Evolutionary conservation across 2,113 vertebrate genomes (phyloP).

Genomic region (Dascyllus trimaculatus): DNA sequence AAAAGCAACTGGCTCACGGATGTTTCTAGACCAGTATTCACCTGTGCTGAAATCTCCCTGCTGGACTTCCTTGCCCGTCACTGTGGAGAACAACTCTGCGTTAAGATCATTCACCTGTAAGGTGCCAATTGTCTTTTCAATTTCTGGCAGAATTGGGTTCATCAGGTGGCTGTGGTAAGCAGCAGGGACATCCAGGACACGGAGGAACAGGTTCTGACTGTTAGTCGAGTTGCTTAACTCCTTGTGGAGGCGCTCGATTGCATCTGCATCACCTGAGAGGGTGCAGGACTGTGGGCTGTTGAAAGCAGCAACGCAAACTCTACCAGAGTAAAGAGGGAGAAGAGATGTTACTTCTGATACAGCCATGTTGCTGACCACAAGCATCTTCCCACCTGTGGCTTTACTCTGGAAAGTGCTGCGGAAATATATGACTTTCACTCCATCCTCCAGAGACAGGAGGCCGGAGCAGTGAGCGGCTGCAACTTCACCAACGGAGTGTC

Average conservation of each 20-base stretch:
- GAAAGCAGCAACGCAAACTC: conserved; percentile 86
- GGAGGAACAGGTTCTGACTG: conserved; percentile 86
- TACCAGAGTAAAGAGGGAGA: conserved; percentile 80
- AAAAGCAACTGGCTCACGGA: conserved; percentile 87
- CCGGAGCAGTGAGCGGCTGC: conserved; percentile 91
- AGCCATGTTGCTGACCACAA: conserved; percentile 88
- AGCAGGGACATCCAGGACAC: conserved; percentile 83
- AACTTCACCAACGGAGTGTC: conserved; percentile 90
- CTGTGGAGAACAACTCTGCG: conserved; percentile 87
- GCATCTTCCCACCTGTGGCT: conserved; percentile 87
- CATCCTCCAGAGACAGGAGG: conserved; percentile 88
- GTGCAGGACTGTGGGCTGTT: conserved; percentile 91
- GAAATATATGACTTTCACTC: conserved; percentile 87
- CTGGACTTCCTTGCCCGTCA: conserved; percentile 82
- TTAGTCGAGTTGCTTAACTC: conserved; percentile 78
- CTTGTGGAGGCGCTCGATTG: conserved; percentile 77
- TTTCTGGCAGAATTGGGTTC: conserved; percentile 84
- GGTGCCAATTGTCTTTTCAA: conserved; percentile 76
- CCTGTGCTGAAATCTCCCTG: conserved; percentile 84
- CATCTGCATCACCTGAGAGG: conserved; percentile 85
- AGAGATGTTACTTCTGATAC: conserved; percentile 80
- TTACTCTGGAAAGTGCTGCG: conserved; percentile 88
- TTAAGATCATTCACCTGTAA: conserved; percentile 76
- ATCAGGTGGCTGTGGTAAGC: conserved; percentile 92
- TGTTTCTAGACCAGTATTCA: conserved; percentile 89